Evolutionary conservation across 2,888 invertebrate genomes (phyloP).

Genomic region (Eudemis profundana): DNA sequence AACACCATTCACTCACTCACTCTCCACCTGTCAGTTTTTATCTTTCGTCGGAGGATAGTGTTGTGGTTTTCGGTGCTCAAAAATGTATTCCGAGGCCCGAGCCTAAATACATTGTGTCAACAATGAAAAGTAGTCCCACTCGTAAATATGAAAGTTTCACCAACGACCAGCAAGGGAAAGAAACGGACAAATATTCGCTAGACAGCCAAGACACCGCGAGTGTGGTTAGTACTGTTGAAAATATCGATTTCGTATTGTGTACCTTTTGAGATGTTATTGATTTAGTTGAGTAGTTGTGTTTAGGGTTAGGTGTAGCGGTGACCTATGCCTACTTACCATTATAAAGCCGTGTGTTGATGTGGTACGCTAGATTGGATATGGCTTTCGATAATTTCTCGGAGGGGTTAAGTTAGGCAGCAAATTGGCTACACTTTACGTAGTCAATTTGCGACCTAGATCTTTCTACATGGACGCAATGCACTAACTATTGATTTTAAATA

Average conservation of each 20-base stretch:
- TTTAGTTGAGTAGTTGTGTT: slow-evolving; percentile 60
- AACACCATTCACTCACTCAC: slow-evolving; percentile 10
- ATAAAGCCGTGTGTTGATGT: too few relatives aligned
- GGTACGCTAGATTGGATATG: not conserved
- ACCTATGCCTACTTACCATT: slow-evolving; percentile 4
- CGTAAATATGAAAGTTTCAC: slow-evolving; percentile 83
- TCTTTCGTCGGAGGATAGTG: slow-evolving; percentile 65
- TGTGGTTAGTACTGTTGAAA: slow-evolving; percentile 77
- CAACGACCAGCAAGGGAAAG: slow-evolving; percentile 77
- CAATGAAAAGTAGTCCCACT: slow-evolving; percentile 83
- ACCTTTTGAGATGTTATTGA: slow-evolving; percentile 74
- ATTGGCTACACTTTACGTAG: slow-evolving; percentile 18
- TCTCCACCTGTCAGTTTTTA: slow-evolving; percentile 52
- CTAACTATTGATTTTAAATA: slow-evolving; percentile 43
- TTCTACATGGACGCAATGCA: slow-evolving; percentile 37
- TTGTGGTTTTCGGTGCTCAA: slow-evolving; percentile 63
- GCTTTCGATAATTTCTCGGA: not conserved
- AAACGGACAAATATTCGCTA: slow-evolving; percentile 81
- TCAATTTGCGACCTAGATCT: slow-evolving; percentile 38
- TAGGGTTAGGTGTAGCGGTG: slow-evolving; percentile 51
- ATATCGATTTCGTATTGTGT: slow-evolving; percentile 82
- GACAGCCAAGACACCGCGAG: slow-evolving; percentile 83
- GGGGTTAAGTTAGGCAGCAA: not conserved
- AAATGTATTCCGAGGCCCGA: slow-evolving; percentile 79
- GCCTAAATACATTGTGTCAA: slow-evolving; percentile 70